Percentiles rank a stretch among this genome's conserved stretches.
phyloP scores from a whole-genome alignment of 2,797 vertebrate genomes.

The Sebastes kiyomatsui region DNA sequence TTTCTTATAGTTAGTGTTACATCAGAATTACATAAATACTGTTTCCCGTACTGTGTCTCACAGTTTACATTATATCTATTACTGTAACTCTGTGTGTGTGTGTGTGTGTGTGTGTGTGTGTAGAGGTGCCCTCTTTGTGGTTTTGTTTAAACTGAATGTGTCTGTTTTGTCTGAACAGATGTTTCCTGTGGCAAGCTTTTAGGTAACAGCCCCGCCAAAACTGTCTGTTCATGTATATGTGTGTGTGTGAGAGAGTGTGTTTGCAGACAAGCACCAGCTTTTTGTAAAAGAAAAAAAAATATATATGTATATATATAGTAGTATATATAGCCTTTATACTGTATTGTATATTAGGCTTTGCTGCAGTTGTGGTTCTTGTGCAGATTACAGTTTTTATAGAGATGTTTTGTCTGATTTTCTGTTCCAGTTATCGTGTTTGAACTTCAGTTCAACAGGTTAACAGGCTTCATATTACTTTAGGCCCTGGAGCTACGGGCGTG shows the following conservation, averaged over 20 bases:
- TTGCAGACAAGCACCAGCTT: too few species aligned
- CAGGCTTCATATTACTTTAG: neutral
- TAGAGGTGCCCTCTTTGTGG: slow-evolving; percentile 66
- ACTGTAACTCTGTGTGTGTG: neutral
- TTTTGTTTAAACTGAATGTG: slow-evolving; percentile 70
- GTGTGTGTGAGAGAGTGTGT: neutral
- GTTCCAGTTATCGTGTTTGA: neutral
- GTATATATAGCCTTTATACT: too few species aligned
- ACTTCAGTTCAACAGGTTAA: neutral
- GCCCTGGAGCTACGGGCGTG: too few species aligned
- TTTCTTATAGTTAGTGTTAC: neutral
- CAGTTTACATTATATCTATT: neutral
- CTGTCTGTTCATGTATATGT: neutral
- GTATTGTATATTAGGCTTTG: neutral
- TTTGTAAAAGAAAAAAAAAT: too few species aligned
- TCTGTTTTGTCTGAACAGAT: slow-evolving; percentile 74
- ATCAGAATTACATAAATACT: neutral
- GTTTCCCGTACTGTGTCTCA: neutral
- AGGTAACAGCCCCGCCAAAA: slow-evolving; percentile 66
- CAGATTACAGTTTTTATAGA: neutral
- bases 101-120: neutral
- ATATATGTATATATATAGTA: too few species aligned
- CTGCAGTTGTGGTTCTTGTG: neutral
- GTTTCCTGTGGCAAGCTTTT: slow-evolving; percentile 75
- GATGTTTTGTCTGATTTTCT: neutral